Conservation (phyloP, 2,797 vertebrate species). For the Dipus sagitta region DNA sequence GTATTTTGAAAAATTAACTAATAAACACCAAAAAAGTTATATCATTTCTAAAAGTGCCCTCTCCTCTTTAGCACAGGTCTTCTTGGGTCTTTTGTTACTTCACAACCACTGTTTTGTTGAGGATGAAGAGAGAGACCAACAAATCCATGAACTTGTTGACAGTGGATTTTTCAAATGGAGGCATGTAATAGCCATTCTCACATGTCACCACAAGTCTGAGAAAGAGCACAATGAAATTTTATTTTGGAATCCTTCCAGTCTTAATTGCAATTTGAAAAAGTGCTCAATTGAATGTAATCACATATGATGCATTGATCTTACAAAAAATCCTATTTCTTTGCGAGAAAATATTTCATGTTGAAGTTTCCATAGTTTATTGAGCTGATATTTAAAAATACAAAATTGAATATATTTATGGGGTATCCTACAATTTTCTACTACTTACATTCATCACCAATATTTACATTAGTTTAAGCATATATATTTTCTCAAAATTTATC, state of each 20-base stretch:
- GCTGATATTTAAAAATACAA: not conserved
- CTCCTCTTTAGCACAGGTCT: not conserved
- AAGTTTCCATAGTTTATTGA: not conserved
- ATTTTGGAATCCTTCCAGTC: not conserved
- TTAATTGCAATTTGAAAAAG: not conserved
- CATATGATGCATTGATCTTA: not conserved
- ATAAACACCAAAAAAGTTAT: not conserved
- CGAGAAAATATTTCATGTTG: not conserved
- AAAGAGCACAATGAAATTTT: not conserved
- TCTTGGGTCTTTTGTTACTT: not conserved
- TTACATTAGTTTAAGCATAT: not conserved
- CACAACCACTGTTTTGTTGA: not conserved
- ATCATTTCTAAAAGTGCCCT: not conserved
- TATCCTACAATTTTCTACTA: not conserved
- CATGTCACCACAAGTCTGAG: not conserved
- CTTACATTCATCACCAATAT: not conserved
- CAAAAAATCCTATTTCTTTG: not conserved
- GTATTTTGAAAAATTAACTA: not conserved
- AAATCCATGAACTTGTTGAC: not conserved
- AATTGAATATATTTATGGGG: not conserved
- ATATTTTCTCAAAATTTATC: not conserved
- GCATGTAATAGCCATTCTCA: not conserved
- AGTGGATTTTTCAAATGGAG: not conserved
- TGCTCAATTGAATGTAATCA: not conserved
- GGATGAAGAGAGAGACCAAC: not conserved